Conservation (phyloP, 2,888 invertebrate species). For the Spicauda simplicius region DNA sequence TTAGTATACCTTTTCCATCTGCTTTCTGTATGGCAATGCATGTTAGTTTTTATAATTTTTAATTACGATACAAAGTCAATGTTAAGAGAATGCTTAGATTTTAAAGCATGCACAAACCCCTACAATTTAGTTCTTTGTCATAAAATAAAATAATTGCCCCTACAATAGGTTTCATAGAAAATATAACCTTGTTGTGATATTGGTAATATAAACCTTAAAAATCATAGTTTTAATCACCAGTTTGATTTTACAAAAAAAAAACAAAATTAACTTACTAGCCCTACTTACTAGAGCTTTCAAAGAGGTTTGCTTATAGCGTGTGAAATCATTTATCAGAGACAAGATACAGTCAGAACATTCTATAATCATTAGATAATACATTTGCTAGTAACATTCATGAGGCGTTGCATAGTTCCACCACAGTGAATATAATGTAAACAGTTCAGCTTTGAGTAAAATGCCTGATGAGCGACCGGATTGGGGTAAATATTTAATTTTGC, state of each 20-base stretch:
- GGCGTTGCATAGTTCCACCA: slow-evolving; percentile 34
- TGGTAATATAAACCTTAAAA: background rate
- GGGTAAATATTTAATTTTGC: slow-evolving; percentile 5
- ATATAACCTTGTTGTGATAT: background rate
- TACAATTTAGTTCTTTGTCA: background rate
- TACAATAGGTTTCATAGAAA: slow-evolving; percentile 2
- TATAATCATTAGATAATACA: slow-evolving; percentile 33
- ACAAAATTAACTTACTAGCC: slow-evolving; percentile 18
- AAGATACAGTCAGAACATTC: slow-evolving; percentile 31
- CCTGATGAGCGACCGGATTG: slow-evolving; percentile 1
- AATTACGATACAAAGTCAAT: background rate
- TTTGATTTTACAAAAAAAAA: slow-evolving; percentile 15
- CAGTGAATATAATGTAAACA: slow-evolving; percentile 35
- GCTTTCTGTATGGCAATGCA: slow-evolving; percentile 73
- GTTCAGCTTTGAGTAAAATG: slow-evolving; percentile 7
- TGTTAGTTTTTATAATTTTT: slow-evolving; percentile 47
- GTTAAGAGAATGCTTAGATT: slow-evolving; percentile 19
- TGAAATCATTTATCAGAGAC: slow-evolving; percentile 25
- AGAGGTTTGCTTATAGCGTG: slow-evolving; percentile 37
- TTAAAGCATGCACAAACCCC: slow-evolving; percentile 23
- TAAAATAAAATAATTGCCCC: background rate
- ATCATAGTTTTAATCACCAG: background rate
- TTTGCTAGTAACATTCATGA: slow-evolving; percentile 34
- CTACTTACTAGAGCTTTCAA: slow-evolving; percentile 33
- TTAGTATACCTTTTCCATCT: slow-evolving; percentile 45